A percentile compares a stretch with the other conserved stretches of the same genome.
These are phyloP conservation scores for Teleogryllus occipitalis DNA, from an alignment of 1,140 invertebrate genomes.

Conservation along the genomic window DNA sequence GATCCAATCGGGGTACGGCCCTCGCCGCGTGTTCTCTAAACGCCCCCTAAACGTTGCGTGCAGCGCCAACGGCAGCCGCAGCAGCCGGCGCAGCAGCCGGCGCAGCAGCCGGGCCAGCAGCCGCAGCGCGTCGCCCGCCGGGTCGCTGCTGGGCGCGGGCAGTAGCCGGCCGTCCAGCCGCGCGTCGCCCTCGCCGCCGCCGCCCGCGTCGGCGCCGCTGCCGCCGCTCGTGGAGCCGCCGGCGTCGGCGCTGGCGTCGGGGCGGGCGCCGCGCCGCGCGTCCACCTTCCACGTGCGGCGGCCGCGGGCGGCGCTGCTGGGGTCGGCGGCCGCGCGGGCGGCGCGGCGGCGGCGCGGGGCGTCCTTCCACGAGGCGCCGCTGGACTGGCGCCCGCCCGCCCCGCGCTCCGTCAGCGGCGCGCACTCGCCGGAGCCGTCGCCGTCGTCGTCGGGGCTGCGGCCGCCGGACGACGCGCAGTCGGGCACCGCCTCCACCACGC, in stretches of 20 bases:
- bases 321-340: constrained; percentile 35
- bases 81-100: no score
- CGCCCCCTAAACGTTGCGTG: no score
- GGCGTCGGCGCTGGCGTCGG: neutral
- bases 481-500: constrained; percentile 4
- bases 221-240: neutral
- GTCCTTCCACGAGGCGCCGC: constrained; percentile 34
- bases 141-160: neutral
- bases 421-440: constrained; percentile 30
- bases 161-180: neutral
- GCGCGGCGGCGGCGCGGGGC: constrained; percentile 32
- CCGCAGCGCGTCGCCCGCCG: no score
- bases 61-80: no score
- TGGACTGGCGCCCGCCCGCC: constrained; percentile 27
- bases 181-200: neutral
- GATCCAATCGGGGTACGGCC: no score
- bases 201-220: neutral
- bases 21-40: no score
- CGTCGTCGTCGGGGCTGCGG: neutral
- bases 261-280: constrained; percentile 9
- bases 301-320: constrained; percentile 28
- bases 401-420: constrained; percentile 36
- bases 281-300: constrained; percentile 32
- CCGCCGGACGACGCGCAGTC: neutral
- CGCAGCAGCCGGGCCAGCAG: no score